phyloP scores from a whole-genome alignment of 2,797 vertebrate genomes.

The Sphaeramia orbicularis region DNA sequence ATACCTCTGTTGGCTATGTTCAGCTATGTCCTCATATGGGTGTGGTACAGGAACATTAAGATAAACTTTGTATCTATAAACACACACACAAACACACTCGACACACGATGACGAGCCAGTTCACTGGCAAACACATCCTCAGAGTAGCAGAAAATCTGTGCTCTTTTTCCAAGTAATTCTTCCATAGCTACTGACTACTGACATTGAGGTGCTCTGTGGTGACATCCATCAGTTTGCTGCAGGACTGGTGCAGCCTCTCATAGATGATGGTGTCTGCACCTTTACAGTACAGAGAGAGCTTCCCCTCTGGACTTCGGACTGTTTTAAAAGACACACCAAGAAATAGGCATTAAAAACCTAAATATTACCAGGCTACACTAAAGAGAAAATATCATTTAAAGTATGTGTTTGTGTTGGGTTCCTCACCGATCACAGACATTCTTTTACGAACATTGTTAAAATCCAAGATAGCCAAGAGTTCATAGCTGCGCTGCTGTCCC shows the following conservation, averaged over 20 bases:
- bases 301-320: slow-evolving; percentile 92
- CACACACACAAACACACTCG: slow-evolving; percentile 9
- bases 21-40: background rate
- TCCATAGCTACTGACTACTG: slow-evolving; percentile 15
- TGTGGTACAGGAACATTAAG: background rate
- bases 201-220: slow-evolving; percentile 92
- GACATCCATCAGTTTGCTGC: slow-evolving; percentile 86
- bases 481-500: slow-evolving; percentile 88
- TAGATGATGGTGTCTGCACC: slow-evolving; percentile 95
- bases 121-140: background rate
- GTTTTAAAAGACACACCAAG: slow-evolving; percentile 2
- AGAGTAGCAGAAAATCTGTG: background rate
- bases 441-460: slow-evolving; percentile 96
- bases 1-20: background rate
- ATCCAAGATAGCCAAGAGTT: slow-evolving; percentile 93
- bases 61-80: slow-evolving; percentile 6
- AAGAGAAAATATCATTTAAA: background rate
- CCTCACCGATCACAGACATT: slow-evolving; percentile 96
- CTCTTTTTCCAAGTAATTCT: background rate
- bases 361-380: background rate
- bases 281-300: slow-evolving; percentile 93
- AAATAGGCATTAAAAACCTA: background rate
- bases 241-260: slow-evolving; percentile 90
- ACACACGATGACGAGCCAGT: background rate
- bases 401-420: background rate